These are phyloP conservation scores for Poeciliopsis paucimaculata DNA, from an alignment of 2,797 vertebrate species.

Conservation along the genomic window DNA sequence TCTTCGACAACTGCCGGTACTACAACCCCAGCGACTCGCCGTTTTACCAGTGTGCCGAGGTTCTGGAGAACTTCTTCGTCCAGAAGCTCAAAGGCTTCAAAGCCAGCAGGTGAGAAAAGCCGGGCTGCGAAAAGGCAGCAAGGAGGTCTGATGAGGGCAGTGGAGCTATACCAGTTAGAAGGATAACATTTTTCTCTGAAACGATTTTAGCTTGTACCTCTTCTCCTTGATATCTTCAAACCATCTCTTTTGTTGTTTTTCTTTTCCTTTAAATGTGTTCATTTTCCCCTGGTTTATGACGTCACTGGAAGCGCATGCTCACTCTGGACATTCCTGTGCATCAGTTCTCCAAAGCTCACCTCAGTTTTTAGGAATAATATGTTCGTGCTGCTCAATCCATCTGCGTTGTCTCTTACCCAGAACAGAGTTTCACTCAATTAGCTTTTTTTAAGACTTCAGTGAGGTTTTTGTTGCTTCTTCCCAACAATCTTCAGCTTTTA, in stretches of 20 bases:
- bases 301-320: not conserved
- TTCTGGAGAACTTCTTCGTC: conserved; percentile 97
- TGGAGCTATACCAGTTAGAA: not conserved
- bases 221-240: not conserved
- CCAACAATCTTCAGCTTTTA: not conserved
- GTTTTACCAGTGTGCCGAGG: conserved; percentile 96
- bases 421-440: not conserved
- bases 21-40: conserved; percentile 98
- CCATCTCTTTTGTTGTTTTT: not conserved
- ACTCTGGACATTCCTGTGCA: not conserved
- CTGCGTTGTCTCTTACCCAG: not conserved
- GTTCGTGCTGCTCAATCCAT: not conserved
- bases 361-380: not conserved
- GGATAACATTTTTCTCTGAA: not conserved
- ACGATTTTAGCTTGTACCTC: not conserved
- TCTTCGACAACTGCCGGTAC: conserved; percentile 99
- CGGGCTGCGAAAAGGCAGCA: conserved; percentile 23
- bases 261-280: not conserved
- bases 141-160: not conserved
- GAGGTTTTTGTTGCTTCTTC: not conserved
- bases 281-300: not conserved
- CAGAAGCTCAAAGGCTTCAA: conserved; percentile 99
- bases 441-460: not conserved
- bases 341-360: not conserved
- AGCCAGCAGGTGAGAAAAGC: conserved; percentile 91